phyloP scores from a whole-genome alignment of 2,113 vertebrate genomes.

The Sialia sialis region DNA sequence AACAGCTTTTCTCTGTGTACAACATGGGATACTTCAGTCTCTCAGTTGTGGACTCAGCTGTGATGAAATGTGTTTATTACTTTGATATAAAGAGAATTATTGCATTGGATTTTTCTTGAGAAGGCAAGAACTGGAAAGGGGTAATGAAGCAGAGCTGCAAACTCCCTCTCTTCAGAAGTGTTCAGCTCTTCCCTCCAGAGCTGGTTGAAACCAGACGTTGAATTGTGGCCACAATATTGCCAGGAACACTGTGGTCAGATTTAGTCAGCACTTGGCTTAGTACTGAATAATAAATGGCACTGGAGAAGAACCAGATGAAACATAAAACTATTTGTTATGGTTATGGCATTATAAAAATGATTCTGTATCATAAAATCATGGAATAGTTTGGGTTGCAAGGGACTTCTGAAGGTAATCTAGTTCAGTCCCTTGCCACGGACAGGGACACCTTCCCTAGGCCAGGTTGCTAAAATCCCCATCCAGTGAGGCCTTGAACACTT shows the following conservation, averaged over 20 bases:
- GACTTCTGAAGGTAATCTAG: not conserved
- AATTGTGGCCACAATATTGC: not conserved
- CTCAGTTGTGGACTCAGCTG: not conserved
- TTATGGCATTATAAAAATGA: not conserved
- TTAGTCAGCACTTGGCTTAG: not conserved
- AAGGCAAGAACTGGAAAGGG: not conserved
- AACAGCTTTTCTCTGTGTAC: not conserved
- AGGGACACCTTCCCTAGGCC: not conserved
- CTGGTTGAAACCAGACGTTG: not conserved
- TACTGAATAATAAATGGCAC: not conserved
- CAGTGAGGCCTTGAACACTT: not conserved
- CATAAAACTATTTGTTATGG: not conserved
- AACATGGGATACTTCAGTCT: not conserved
- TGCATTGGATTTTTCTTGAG: not conserved
- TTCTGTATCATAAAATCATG: not conserved
- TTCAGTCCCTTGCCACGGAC: not conserved
- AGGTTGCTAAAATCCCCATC: not conserved
- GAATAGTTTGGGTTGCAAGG: not conserved
- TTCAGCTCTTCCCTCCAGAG: not conserved
- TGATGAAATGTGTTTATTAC: not conserved
- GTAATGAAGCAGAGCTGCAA: not conserved
- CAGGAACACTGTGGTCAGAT: not conserved
- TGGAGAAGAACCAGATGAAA: not conserved
- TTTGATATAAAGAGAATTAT: not conserved
- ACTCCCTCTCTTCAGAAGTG: not conserved